Conservation (phyloP, 2,888 invertebrate species). For the Platycheirus albimanus region DNA sequence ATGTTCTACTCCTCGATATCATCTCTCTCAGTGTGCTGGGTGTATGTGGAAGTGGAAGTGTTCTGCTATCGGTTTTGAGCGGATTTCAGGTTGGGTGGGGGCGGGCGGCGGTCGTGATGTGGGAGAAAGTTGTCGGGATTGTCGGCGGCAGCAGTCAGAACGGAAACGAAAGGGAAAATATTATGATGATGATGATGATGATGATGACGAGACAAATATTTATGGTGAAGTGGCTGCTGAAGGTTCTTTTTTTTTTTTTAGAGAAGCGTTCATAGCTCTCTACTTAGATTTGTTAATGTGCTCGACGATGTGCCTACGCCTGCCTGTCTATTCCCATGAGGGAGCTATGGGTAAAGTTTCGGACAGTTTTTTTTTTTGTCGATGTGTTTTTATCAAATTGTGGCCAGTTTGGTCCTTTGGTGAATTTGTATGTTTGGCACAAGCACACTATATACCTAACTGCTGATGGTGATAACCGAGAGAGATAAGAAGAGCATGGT, state of each 20-base stretch:
- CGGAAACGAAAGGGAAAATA: slow-evolving; percentile 52
- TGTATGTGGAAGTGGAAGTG: slow-evolving; percentile 20
- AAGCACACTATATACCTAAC: not conserved
- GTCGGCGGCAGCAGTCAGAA: slow-evolving; percentile 11
- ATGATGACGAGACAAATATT: slow-evolving; percentile 69
- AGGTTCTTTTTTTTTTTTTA: slow-evolving; percentile 14
- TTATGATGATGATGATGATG: slow-evolving; percentile 69
- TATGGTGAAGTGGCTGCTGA: slow-evolving; percentile 62
- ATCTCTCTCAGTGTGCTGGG: slow-evolving; percentile 10
- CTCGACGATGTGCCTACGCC: slow-evolving; percentile 22
- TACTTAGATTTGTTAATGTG: slow-evolving; percentile 51
- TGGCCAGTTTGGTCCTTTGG: not conserved
- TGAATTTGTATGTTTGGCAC: slow-evolving; percentile 8
- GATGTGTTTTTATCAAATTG: not conserved
- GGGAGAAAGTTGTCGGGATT: not conserved
- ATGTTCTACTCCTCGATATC: slow-evolving; percentile 37
- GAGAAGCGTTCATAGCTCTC: slow-evolving; percentile 7
- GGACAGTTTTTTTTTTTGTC: not conserved
- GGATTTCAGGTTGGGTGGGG: no score
- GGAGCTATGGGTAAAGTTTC: slow-evolving; percentile 19
- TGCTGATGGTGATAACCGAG: slow-evolving; percentile 4
- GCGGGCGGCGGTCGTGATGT: slow-evolving; percentile 9
- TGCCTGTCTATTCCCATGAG: slow-evolving; percentile 30
- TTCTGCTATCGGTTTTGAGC: slow-evolving; percentile 42
- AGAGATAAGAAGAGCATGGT: not conserved